Evolutionary conservation across 2,888 invertebrate species (phyloP).

Genomic region (Leistus spinibarbis): DNA sequence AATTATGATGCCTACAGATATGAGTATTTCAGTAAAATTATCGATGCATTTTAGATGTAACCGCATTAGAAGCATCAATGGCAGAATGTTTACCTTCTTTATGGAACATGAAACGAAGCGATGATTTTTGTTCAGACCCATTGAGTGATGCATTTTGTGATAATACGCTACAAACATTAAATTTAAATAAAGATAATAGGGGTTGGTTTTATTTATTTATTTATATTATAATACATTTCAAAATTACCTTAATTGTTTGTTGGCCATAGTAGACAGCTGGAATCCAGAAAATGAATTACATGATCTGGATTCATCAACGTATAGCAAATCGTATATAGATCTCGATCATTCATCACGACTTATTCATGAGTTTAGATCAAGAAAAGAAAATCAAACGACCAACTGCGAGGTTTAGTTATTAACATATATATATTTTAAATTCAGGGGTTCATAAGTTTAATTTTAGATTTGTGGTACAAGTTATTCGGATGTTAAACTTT

Average conservation of each 20-base stretch:
- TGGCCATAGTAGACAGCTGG: slow-evolving; percentile 15
- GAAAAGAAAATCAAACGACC: slow-evolving; percentile 24
- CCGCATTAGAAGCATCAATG: slow-evolving; percentile 56
- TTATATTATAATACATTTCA: too few species aligned
- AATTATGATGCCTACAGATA: neutral
- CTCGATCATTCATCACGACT: slow-evolving; percentile 30
- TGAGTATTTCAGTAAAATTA: neutral
- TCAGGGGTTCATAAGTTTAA: neutral
- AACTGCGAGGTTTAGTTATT: slow-evolving; percentile 23
- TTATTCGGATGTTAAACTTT: slow-evolving; percentile 49
- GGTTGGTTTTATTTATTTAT: neutral
- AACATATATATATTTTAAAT: neutral
- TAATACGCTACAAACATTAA: slow-evolving; percentile 18
- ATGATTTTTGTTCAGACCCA: neutral
- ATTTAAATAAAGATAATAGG: slow-evolving; percentile 6
- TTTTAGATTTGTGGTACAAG: slow-evolving; percentile 52
- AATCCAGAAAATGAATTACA: slow-evolving; percentile 24
- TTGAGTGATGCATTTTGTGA: slow-evolving; percentile 7
- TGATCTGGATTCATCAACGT: slow-evolving; percentile 33
- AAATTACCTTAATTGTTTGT: too few species aligned
- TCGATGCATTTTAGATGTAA: slow-evolving; percentile 44
- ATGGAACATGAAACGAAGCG: slow-evolving; percentile 53
- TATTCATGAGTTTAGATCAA: slow-evolving; percentile 21
- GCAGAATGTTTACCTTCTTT: slow-evolving; percentile 56
- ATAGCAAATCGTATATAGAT: slow-evolving; percentile 32